A percentile compares a stretch with the other conserved stretches of the same genome.
phyloP scores from a whole-genome alignment of 1,140 invertebrate genomes.

The Oppia nitens region DNA sequence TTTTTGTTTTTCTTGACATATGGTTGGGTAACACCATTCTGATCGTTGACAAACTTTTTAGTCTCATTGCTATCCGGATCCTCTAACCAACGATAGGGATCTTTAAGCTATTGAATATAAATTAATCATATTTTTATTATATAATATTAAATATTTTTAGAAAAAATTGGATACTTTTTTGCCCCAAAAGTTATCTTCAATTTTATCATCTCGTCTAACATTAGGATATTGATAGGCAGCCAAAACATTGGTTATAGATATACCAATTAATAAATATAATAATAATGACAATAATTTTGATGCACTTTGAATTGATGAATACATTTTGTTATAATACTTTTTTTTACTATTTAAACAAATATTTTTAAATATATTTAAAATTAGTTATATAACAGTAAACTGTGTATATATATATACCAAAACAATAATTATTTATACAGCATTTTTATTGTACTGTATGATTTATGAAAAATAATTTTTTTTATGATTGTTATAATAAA shows the following conservation, averaged over 20 bases:
- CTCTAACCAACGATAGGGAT: conserved; percentile 93
- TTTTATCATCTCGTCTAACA: background rate
- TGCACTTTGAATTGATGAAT: no score
- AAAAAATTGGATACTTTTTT: background rate
- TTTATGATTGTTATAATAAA: no score
- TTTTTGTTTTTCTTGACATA: conserved; percentile 58
- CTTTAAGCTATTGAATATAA: conserved; percentile 44
- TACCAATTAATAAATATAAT: no score
- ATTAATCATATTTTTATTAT: background rate
- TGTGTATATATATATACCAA: no score
- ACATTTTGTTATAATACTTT: no score
- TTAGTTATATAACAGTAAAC: no score
- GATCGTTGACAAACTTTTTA: conserved; percentile 69
- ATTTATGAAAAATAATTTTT: no score
- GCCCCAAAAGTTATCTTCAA: conserved; percentile 1
- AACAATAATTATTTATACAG: no score
- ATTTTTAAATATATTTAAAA: no score
- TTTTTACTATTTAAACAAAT: no score
- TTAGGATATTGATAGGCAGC: conserved; percentile 1
- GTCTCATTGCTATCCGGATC: conserved; percentile 84
- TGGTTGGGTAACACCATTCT: conserved; percentile 74
- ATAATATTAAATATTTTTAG: background rate
- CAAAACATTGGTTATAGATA: background rate
- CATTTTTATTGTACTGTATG: no score
- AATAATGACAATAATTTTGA: no score